phyloP scores from a whole-genome alignment of 2,888 invertebrate species.

The Drosophila anomalata region DNA sequence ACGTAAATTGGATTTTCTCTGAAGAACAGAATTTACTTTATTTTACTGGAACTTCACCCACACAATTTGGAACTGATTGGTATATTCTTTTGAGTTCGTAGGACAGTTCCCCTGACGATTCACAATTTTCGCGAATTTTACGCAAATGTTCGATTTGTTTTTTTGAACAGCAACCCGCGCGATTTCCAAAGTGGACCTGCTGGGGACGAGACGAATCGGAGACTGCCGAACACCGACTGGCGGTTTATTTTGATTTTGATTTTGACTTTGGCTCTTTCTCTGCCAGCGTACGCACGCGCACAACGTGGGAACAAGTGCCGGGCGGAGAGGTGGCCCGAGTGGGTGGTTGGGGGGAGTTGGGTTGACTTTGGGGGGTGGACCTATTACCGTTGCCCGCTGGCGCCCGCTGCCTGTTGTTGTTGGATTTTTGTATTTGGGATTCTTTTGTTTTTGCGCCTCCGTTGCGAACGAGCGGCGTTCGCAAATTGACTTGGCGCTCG shows the following conservation, averaged over 20 bases:
- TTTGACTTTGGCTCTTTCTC: slow-evolving; percentile 25
- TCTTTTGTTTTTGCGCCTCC: slow-evolving; percentile 60
- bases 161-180: slow-evolving; percentile 33
- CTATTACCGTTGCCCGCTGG: slow-evolving; percentile 28
- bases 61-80: not conserved
- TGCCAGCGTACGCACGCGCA: slow-evolving; percentile 69
- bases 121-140: slow-evolving; percentile 4
- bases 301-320: slow-evolving; percentile 30
- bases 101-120: not conserved
- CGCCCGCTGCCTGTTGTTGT: not conserved
- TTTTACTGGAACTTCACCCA: slow-evolving; percentile 4
- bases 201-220: slow-evolving; percentile 62
- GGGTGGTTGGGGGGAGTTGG: slow-evolving; percentile 1
- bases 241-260: slow-evolving; percentile 34
- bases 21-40: not conserved
- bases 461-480: slow-evolving; percentile 75
- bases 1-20: not conserved
- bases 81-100: not conserved
- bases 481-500: slow-evolving; percentile 80
- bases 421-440: slow-evolving; percentile 24
- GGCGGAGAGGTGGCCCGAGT: slow-evolving; percentile 3
- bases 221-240: slow-evolving; percentile 40
- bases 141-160: slow-evolving; percentile 28
- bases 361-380: not conserved
- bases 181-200: slow-evolving; percentile 59